Percentiles rank a stretch among this genome's conserved stretches.
phyloP scores from a whole-genome alignment of 2,888 invertebrate genomes.

The Netelia virgata region DNA sequence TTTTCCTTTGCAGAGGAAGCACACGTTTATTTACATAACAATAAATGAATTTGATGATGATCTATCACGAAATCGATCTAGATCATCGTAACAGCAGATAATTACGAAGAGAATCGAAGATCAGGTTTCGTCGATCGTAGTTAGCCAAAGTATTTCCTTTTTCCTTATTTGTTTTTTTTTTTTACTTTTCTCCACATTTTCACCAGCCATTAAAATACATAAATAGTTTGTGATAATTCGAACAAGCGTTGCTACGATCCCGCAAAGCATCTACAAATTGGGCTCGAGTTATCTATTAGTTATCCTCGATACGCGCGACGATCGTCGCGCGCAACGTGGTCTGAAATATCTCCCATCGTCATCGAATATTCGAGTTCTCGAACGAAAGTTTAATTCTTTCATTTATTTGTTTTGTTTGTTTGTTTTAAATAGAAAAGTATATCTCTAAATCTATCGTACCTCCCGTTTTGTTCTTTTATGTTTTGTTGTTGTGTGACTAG shows the following conservation, averaged over 20 bases:
- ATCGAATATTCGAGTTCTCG: conserved; percentile 8
- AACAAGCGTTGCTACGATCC: conserved; percentile 61
- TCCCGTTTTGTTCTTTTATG: conserved; percentile 33
- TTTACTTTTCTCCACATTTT: conserved; percentile 35
- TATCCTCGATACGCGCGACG: neutral
- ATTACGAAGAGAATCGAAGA: conserved; percentile 54
- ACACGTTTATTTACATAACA: conserved; percentile 84
- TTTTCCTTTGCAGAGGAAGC: conserved; percentile 81
- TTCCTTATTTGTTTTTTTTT: conserved; percentile 37
- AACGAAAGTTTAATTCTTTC: conserved; percentile 32
- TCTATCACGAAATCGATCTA: conserved; percentile 58
- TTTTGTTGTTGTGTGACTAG: conserved; percentile 52
- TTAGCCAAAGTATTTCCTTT: conserved; percentile 46
- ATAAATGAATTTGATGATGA: conserved; percentile 72
- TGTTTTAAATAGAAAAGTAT: conserved; percentile 60
- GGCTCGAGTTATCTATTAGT: conserved; percentile 32
- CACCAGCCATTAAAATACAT: conserved; percentile 62
- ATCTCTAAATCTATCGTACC: conserved; percentile 54
- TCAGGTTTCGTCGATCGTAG: conserved; percentile 29
- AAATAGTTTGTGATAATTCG: conserved; percentile 55
- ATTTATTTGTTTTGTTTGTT: conserved; percentile 4
- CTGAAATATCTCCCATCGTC: conserved; percentile 25
- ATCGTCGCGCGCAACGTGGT: conserved; percentile 36
- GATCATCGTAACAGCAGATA: conserved; percentile 51
- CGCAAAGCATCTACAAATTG: conserved; percentile 61